Conservation (phyloP, 2,888 invertebrate genomes). For the Listrodromus nycthemerus region DNA sequence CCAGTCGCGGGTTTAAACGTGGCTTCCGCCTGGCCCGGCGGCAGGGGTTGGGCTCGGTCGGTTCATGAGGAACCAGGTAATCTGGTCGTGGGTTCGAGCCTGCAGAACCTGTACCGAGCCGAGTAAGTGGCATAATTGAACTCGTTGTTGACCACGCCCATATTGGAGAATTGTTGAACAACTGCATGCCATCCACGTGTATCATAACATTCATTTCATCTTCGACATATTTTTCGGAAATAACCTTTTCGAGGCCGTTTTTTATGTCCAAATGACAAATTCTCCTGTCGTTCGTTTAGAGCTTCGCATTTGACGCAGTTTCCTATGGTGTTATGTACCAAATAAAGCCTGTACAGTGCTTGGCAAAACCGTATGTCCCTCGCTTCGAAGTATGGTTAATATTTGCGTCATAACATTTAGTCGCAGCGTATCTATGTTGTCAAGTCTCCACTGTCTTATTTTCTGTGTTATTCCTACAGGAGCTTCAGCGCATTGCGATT, state of each 20-base stretch:
- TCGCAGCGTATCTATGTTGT: slow-evolving; percentile 36
- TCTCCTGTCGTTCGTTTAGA: slow-evolving; percentile 14
- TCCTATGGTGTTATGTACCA: slow-evolving; percentile 41
- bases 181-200: too few relatives aligned
- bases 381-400: slow-evolving; percentile 40
- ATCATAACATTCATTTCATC: too few relatives aligned
- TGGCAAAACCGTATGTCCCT: slow-evolving; percentile 44
- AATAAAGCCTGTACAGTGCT: slow-evolving; percentile 58
- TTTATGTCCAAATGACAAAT: slow-evolving; percentile 54
- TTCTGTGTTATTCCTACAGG: slow-evolving; percentile 17
- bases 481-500: neutral
- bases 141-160: too few relatives aligned
- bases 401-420: slow-evolving; percentile 43
- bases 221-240: too few relatives aligned
- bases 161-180: too few relatives aligned
- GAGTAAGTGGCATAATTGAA: too few relatives aligned
- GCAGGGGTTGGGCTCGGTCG: too few relatives aligned
- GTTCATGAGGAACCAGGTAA: too few relatives aligned
- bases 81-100: too few relatives aligned
- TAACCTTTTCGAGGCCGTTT: slow-evolving; percentile 41
- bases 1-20: too few relatives aligned
- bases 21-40: too few relatives aligned
- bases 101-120: too few relatives aligned
- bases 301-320: slow-evolving; percentile 44
- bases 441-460: slow-evolving; percentile 34